Conservation (phyloP, 1,140 invertebrate species). For the Lerema accius region DNA sequence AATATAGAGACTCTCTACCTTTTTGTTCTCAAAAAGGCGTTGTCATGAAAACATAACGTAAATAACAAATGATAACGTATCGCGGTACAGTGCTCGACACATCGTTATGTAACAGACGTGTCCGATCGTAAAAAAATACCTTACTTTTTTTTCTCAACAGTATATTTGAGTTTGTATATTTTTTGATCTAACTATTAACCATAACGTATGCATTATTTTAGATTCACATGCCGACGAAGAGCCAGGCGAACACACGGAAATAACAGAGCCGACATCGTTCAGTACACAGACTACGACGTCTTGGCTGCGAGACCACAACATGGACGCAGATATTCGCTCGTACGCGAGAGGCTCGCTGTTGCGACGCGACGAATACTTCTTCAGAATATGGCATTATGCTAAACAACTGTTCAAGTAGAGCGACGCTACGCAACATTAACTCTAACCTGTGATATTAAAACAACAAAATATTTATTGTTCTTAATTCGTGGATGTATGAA, state of each 20-base stretch:
- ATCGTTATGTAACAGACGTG: too few species aligned
- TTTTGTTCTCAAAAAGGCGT: too few species aligned
- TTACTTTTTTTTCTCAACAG: too few species aligned
- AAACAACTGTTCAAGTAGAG: constrained; percentile 87
- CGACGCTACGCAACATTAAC: constrained; percentile 34
- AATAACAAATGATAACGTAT: too few species aligned
- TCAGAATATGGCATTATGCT: constrained; percentile 94
- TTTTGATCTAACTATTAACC: too few species aligned
- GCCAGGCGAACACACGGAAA: constrained; percentile 60
- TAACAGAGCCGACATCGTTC: constrained; percentile 84
- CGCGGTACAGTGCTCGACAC: too few species aligned
- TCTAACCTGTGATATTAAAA: constrained; percentile 69
- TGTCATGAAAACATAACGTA: too few species aligned
- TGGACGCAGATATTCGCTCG: constrained; percentile 95
- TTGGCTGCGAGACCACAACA: constrained; percentile 94
- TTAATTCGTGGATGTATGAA: constrained; percentile 53
- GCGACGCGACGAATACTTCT: constrained; percentile 96
- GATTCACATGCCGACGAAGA: constrained; percentile 66
- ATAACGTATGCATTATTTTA: constrained; percentile 3
- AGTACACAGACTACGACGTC: constrained; percentile 96
- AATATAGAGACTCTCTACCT: too few species aligned
- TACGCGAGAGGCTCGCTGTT: constrained; percentile 92
- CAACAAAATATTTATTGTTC: constrained; percentile 53
- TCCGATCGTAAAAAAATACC: too few species aligned
- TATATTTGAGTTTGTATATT: too few species aligned